Evolutionary conservation across 53 echinoderm and acorn worm genomes (phyloP), one percentile per base, ranked within the genome.

Genomic region (Holothuria leucospilota): DNA sequence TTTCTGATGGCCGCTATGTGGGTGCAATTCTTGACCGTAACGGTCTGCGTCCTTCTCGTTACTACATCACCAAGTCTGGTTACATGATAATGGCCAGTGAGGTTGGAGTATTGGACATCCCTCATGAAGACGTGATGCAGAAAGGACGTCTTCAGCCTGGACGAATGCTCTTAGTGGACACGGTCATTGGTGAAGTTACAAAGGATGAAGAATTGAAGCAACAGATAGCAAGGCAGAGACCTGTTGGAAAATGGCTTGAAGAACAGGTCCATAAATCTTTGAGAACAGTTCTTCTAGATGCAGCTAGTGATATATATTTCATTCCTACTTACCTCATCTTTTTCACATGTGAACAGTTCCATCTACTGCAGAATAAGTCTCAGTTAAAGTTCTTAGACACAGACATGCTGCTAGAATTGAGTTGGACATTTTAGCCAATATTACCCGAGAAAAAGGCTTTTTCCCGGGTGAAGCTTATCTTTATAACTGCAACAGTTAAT

Each of bases 31-130:
- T 98, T 86, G 98, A 95, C 85, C 89, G 98, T 34, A 98, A 98
- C 59, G 98, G 98, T 6, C 90, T 98, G 28, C 90, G 98, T 58
- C 98, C 98, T n/a, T 98, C 98, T 0, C 98, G 98, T 13, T 98
- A 90, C 90, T 98, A 91, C 90, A 95, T 98, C 90, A 95, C 95
- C 84, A 95, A 98, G 77, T 95, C 98, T 0, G 98, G 98, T 49
- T 91, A 89, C 85, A 91, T 98, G 95, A 91, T 93, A 34, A 98
- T 98, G 98, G 92, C 93, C 59, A 98, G 98, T 60, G 98, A 98
- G 83, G 95, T 98, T 11, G 98, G 98, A 0, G 98, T 98, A 10
- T 85, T 82, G 29, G 94, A 98, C 71, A 73, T 95, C 2, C 87
- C 86, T 10, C 70, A 89, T 14, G 69, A 62, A 46, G 93, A 98